A percentile compares a stretch with the other conserved stretches of the same genome.
phyloP scores from a whole-genome alignment of 2,113 vertebrate species.

The Alligator mississippiensis region DNA sequence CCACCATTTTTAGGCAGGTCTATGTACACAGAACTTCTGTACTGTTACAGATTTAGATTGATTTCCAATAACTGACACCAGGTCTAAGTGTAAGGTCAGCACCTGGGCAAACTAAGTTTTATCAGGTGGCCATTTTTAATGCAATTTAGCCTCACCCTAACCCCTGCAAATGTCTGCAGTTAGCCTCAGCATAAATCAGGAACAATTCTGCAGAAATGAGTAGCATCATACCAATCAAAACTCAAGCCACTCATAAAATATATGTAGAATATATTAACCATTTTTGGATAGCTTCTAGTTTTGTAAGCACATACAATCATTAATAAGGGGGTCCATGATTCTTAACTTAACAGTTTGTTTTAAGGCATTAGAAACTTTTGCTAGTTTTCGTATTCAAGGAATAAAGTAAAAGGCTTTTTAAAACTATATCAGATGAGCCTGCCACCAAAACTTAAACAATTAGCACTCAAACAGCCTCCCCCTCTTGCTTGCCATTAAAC shows the following conservation, averaged over 20 bases:
- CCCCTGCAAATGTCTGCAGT: no score
- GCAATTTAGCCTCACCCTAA: no score
- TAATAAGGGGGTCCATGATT: fast-evolving
- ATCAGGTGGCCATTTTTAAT: no score
- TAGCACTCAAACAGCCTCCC: not conserved
- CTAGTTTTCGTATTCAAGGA: not conserved
- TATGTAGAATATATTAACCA: not conserved
- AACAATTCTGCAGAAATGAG: not conserved
- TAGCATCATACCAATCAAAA: not conserved
- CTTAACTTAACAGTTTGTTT: not conserved
- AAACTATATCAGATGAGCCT: not conserved
- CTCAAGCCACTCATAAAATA: not conserved
- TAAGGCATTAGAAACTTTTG: not conserved
- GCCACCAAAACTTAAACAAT: not conserved
- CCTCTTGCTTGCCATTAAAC: not conserved
- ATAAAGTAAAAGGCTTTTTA: not conserved
- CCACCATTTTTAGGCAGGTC: no score
- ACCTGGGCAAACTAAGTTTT: no score
- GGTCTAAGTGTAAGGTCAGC: no score
- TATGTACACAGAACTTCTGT: no score
- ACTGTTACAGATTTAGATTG: no score
- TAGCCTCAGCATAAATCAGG: not conserved
- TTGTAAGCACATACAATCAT: not conserved
- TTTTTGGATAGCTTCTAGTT: not conserved
- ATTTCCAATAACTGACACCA: no score